Evolutionary conservation across 1,140 invertebrate species (phyloP).

Genomic region (Lasioglossum baleicum): DNA sequence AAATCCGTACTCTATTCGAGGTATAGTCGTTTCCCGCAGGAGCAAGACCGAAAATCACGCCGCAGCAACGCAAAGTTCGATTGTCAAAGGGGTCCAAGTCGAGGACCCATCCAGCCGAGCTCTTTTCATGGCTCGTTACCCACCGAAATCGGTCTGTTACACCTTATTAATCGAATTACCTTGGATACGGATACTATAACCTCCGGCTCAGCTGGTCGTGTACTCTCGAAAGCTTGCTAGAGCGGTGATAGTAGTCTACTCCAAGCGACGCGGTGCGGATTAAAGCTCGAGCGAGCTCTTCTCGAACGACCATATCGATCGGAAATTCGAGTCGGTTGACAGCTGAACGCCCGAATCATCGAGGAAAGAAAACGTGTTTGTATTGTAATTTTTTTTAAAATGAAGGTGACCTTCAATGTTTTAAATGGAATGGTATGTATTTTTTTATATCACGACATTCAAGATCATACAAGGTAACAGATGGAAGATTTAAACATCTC

Average conservation of each 20-base stretch:
- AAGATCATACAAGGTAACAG: too few species aligned
- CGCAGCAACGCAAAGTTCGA: background rate
- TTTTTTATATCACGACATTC: too few species aligned
- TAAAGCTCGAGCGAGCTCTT: background rate
- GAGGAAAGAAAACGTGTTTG: background rate
- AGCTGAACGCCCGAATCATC: background rate
- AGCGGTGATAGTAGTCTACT: too few species aligned
- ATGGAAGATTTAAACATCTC: too few species aligned
- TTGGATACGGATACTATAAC: constrained; percentile 33
- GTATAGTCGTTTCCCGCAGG: background rate
- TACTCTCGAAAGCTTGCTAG: too few species aligned
- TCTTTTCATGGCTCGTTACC: constrained; percentile 50
- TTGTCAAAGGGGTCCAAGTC: constrained; percentile 4
- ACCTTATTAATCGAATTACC: constrained; percentile 63
- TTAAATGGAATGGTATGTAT: too few species aligned
- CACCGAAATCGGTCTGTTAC: constrained; percentile 49
- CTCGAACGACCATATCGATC: background rate
- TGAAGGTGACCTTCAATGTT: too few species aligned
- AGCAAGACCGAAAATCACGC: background rate
- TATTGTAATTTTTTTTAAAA: too few species aligned
- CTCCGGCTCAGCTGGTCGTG: background rate
- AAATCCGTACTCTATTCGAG: too few species aligned
- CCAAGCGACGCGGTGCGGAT: constrained; percentile 7
- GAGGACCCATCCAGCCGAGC: background rate
- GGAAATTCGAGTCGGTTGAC: background rate